Evolutionary conservation across 1,140 invertebrate genomes (phyloP), one percentile per base, ranked within the genome.

Genomic region (Procambarus clarkii): DNA sequence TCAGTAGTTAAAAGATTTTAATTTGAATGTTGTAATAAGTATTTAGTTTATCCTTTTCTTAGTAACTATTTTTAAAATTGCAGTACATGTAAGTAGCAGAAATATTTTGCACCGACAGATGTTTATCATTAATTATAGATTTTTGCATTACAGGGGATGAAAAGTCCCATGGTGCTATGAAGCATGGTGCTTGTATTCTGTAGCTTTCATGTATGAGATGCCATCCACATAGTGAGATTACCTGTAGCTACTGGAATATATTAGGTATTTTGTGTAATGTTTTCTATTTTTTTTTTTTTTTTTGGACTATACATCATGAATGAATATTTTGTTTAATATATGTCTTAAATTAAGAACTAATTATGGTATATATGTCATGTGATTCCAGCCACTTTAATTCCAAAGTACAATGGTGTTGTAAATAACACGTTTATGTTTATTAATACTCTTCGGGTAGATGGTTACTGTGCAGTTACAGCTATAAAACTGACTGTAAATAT

Each of bases 121-220:
- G 24, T 86, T 79, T 86, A 88, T 71, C n/a, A 86, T 91, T 71
- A 81, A 82, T 86, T 83, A 46, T 78, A 4, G 9, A 79, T 86
- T 91, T 92, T 92, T 90, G 74, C 80, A 92, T 85, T 85, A 21
- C 80, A 85, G 78, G 81, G 86, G 82, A 80, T 34, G 58, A 8
- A 81, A 91, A 79, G 79, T 74, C 86, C 86, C 80, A 54, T 82
- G 74, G 58, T 80, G 48, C 44, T 79, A 78, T 60, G 50, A 83
- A 74, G 77, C 82, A 90, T 80, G 85, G 83, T 93, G 88, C 79
- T 87, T 88, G 58, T 88, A 86, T 86, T 86, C 46, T 87, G 77
- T 89, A 88, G 77, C 50, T 80, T 81, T 58, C 58, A 82, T 92
- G 78, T 78, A 81, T 80, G 81, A 74, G 88, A 71, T 89, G 85